Evolutionary conservation across 2,113 vertebrate species (phyloP).

Genomic region (Desmodus rotundus): DNA sequence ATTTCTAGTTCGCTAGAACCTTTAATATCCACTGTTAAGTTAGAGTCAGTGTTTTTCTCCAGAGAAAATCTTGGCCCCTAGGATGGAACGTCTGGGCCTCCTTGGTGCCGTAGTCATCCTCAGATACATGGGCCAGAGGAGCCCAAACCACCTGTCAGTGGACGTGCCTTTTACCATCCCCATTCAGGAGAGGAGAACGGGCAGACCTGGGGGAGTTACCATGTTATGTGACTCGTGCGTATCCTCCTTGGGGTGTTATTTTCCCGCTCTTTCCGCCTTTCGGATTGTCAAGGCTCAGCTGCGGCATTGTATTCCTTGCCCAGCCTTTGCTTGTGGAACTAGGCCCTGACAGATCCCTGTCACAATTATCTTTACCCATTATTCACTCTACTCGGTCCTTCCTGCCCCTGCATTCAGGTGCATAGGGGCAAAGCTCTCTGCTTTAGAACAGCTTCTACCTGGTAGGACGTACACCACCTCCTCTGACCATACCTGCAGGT

Average conservation of each 20-base stretch:
- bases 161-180: neutral
- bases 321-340: neutral
- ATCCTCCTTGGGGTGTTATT: neutral
- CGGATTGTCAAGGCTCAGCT: neutral
- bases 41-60: neutral
- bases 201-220: neutral
- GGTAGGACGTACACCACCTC: rapidly evolving
- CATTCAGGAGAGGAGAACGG: neutral
- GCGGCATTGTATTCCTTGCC: neutral
- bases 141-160: neutral
- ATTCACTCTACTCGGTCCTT: neutral
- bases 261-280: neutral
- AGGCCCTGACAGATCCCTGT: neutral
- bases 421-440: neutral
- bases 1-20: neutral
- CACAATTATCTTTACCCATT: neutral
- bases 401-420: neutral
- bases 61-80: neutral
- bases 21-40: neutral
- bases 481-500: neutral
- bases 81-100: neutral
- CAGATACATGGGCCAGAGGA: neutral
- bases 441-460: too few species aligned
- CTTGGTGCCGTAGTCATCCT: neutral
- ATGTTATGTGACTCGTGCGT: neutral